Evolutionary conservation across 1,140 invertebrate species (phyloP), one percentile per base, ranked within the genome.

Genomic region (Penaeus vannamei): DNA sequence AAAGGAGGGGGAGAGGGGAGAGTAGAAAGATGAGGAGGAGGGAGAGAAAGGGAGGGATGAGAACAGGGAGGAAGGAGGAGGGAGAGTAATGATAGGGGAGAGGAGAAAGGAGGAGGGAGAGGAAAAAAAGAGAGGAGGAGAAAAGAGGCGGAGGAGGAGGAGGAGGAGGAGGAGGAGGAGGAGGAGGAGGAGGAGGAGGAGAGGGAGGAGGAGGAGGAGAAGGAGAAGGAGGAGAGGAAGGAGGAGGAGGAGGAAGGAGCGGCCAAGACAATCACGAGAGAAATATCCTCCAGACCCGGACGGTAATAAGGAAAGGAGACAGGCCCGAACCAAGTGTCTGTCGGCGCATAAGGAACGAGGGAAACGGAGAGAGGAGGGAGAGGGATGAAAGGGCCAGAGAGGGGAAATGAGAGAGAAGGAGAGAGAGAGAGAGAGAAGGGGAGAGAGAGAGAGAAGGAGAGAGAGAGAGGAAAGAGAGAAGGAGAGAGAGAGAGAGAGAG

Each of bases 381-480:
- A 46, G 60, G 60, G 79, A 81, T 26, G 60, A n/a, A 22, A 53
- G 36, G 26, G 79, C 59, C 19, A 59, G 17, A 81, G 46, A 81
- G 46, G n/a, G 46, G 59, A 3, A 53, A 3, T 19, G 36, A 53
- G 53, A 53, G 32, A n/a, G 32, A 79, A 12, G 20, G 36, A 4
- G 60, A 61, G 61, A 84, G 61, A 85, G 26, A 46, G 53, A 61
- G 14, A 46, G 76, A 36, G 60, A 80, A 77, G 46, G 60, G 81
- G 76, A 80, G 69, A 86, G 26, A 77, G 53, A 32, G 59, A 53
- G 72, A 77, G 72, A 60, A 46, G 79, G 72, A 61, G 64, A 60
- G 85, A 66, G 64, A 66, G 46, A 60, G 32, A 83, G 23, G 42
- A 53, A 10, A 59, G 29, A 59, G 22, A 83, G 46, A 83, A 22